Evolutionary conservation across 2,888 invertebrate species (phyloP), one percentile per base, ranked within the genome.

Genomic region (Sinhomidia bicolor): DNA sequence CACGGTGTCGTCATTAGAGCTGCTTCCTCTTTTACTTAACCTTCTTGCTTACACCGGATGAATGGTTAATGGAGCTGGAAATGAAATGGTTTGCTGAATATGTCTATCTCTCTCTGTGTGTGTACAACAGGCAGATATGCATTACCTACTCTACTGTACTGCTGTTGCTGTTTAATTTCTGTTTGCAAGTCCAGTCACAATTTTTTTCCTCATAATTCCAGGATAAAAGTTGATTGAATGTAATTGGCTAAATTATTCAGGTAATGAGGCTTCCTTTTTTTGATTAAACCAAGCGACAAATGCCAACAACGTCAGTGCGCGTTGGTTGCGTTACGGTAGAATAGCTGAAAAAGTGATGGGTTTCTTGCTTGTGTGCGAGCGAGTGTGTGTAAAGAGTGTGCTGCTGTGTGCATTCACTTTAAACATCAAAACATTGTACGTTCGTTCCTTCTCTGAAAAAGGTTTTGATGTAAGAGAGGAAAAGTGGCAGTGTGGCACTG

Each of bases 181-280:
- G 47, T 5, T n/a, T 54, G 32, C 29, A 44, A 36, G 36, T 71
- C 71, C 44, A 71, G 71, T 41, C 29, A 36, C 57, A 60, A 80
- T 51, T 29, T 32, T 23, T 29, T 26, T 76, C 51, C 32, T 17
- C 36, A 74, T 74, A 81, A 57, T 86, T 81, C 62, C 47, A 68
- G 79, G 81, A 36, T 62, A 76, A 83, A 74, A 68, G 71, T 80
- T 83, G 82, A 82, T 88, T 88, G 83, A 83, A 74, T 78, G 83
- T 83, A 88, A 83, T 83, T 88, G 88, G 54, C 60, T 88, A 83
- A 88, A 88, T 88, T 83, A 88, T 88, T 88, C 88, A 88, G 82
- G 82, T 88, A 88, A 88, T 83, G 82, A 88, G 79, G 79, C 88
- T 83, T 83, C 76, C 76, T 47, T 85, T 76, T 81, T 88, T 87